These are phyloP conservation scores for Atherix ibis DNA, from an alignment of 2,888 invertebrate species.

Conservation along the genomic window DNA sequence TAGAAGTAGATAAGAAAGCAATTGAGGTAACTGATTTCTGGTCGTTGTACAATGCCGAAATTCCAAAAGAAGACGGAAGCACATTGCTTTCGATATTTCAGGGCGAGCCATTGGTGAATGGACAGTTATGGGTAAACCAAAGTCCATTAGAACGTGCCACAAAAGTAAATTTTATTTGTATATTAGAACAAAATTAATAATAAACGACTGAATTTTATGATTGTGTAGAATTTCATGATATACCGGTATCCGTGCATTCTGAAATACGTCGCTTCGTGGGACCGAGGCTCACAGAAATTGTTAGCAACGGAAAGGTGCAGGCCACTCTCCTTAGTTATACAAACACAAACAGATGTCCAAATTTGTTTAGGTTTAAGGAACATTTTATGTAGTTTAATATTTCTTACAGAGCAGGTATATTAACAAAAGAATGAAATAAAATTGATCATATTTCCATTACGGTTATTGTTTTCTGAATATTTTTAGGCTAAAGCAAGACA, in stretches of 20 bases:
- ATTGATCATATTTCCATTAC: background rate
- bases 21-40: conserved; percentile 66
- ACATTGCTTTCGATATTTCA: conserved; percentile 48
- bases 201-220: background rate
- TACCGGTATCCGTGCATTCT: conserved; percentile 77
- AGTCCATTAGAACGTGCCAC: conserved; percentile 61
- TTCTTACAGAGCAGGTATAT: conserved; percentile 60
- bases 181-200: background rate
- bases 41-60: conserved; percentile 40
- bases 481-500: conserved; percentile 57
- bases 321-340: conserved; percentile 52
- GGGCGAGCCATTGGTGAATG: conserved; percentile 49
- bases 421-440: background rate
- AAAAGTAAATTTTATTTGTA: conserved; percentile 41
- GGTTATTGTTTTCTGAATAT: conserved; percentile 3
- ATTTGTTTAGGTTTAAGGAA: conserved; percentile 72
- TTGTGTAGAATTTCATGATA: conserved; percentile 60
- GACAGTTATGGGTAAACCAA: conserved; percentile 45
- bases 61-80: conserved; percentile 33
- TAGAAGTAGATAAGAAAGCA: conserved; percentile 59
- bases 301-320: conserved; percentile 70
- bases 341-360: conserved; percentile 55
- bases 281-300: conserved; percentile 55
- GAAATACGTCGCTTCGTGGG: conserved; percentile 67
- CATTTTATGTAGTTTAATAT: conserved; percentile 63